phyloP scores from a whole-genome alignment of 2,113 vertebrate species.

The Bagarius yarrelli region DNA sequence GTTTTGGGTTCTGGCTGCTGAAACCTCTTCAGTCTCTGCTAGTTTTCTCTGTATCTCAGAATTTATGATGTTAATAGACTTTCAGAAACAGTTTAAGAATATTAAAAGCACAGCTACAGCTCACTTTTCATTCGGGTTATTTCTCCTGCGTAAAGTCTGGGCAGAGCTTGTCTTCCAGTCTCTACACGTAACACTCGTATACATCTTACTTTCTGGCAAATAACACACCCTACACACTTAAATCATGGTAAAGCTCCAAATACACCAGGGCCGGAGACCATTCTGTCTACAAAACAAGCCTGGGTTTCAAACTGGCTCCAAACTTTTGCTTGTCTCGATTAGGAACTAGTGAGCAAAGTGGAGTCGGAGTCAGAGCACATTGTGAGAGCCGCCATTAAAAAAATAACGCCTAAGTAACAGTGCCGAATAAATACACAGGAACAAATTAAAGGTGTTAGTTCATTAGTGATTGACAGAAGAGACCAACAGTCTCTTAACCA shows the following conservation, averaged over 20 bases:
- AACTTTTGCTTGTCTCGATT: too few species aligned
- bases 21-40: slow-evolving; percentile 58
- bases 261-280: too few species aligned
- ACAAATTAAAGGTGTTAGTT: too few species aligned
- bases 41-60: slow-evolving; percentile 64
- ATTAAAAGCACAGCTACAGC: slow-evolving; percentile 39
- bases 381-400: too few species aligned
- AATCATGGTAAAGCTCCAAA: not conserved
- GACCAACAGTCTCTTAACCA: too few species aligned
- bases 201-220: not conserved
- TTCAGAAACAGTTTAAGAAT: slow-evolving; percentile 62
- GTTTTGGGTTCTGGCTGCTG: slow-evolving; percentile 65
- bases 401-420: too few species aligned
- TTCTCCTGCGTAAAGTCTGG: not conserved
- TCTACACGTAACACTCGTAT: not conserved
- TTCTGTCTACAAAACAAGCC: too few species aligned
- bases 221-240: not conserved
- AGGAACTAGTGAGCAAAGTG: too few species aligned
- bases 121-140: slow-evolving; percentile 1
- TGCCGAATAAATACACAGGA: too few species aligned
- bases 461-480: too few species aligned
- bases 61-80: slow-evolving; percentile 75
- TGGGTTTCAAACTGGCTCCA: too few species aligned
- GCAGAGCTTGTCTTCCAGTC: not conserved
- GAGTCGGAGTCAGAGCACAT: too few species aligned